Base-by-base conservation (phyloP, 2,113 vertebrate species). In the Stigmatopora nigra region DNA sequence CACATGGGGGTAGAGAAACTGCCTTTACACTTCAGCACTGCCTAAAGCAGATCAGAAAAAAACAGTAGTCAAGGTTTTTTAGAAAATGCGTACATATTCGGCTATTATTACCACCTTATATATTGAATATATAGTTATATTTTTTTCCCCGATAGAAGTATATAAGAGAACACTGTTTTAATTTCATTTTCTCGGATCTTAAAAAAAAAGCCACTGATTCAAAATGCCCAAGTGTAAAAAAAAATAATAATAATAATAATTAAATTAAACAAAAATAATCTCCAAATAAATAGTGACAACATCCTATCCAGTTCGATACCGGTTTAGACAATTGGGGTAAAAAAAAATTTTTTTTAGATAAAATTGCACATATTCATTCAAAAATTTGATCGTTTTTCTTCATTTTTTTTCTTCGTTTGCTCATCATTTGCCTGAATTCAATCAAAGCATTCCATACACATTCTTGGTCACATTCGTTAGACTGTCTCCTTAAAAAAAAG, bases 41-140 rank as follows among this genome's bases (percentile, higher is more conserved):
- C 86, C 86, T 84, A 87, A 88, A 86, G 84, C 84, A 89, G 88
- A 86, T 90, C 88, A 88, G 90, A 88, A 90, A 90, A 88, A 90
- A 90, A 91, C 86, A 83, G 89, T 90, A 89, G 88, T 90, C 88
- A 91, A 91, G 88, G 86, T 89, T 88, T 91, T 91, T 88, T 91
- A 91, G 88, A 92, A 91, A 92, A 90, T 91, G 91, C 90, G 88
- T 90, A 91, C 90, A 91, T 91, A 91, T 89, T 90, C 85, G 91
- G 89, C 89, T 91, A 89, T 92, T 88, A 89, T 89, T 90, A 91
- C 88, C 88, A 91, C 89, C 88, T 90, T 91, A 91, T 88, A 92
- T 92, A 90, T 91, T 91, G 89, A 91, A 90, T 91, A 91, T 90
- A 91, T 91, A 91, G 88, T 90, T 90, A 91, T 91, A 91, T 91